Base-by-base conservation (phyloP, 1,140 invertebrate species). In the Pentalonia nigronervosa region DNA sequence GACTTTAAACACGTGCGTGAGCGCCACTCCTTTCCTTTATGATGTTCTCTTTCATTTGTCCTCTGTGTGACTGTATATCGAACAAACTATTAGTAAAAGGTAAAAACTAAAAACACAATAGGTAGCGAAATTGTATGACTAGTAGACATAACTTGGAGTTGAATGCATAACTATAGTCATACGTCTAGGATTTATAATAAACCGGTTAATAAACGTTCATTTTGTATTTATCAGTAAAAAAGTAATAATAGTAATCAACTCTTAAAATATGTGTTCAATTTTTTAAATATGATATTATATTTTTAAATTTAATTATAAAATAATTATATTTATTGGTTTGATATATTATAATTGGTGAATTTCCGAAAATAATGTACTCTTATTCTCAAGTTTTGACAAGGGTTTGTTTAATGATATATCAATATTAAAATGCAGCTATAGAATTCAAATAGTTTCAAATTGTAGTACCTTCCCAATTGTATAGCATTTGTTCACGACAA, bases 1-100 rank as follows among this genome's bases (percentile, higher is more conserved):
- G 91, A 93, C 91, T 93, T 93, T 36, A 53, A 56, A 93, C 91
- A 93, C 81, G 91, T 93, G 91, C 91, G 91, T 53, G 81, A 86
- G 81, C 36, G 81, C 81, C 91, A 93, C 91, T 93, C 91, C 91
- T 93, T 93, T 86, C 48, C 89, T 60, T 90, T 90, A 89, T 53
- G 48, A 36, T 56, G 53, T 83, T 86, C 90, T 93, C 76, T 83
- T 53, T 93, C 76, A 84, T 93, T 84, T 93, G 91, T 86, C 50
- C 67, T 93, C 81, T 25, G 23, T 25, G 41, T 41, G 41, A 41
- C 41, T 50, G 81, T 48, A 36, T 93, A 93, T 93, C 36, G 91
- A 93, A 93, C 91, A 45, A 93, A 93, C 91, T 93, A 83, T 36
- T 92, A 81, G 45, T 83, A 81, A 83, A 83, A 92, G 48, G 91